Evolutionary conservation across 2,113 vertebrate species (phyloP), one percentile per base, ranked within the genome.

Genomic region (Mola mola): DNA sequence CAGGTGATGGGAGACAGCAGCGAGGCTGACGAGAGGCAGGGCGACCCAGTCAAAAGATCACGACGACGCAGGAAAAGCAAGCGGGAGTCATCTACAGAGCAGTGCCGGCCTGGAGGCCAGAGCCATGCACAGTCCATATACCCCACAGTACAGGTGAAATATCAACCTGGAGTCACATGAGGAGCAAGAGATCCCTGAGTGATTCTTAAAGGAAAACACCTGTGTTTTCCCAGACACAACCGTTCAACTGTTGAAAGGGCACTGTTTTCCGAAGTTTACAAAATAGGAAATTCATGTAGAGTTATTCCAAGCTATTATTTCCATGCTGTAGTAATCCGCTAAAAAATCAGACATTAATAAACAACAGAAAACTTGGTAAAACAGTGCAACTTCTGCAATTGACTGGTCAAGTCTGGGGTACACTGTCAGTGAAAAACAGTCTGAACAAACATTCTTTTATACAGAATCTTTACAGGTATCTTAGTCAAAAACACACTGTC

Each of bases 1-100:
- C 90, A 94, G 86, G 72, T 92, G 37, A 83, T 86, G 19, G 88
- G 87, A 0, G 96, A 98, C 85, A 98, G 95, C 89, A 99, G 96
- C 0, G 95, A 95, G 57, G 89, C 92, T 0, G 96, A 97, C 63
- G 94, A 96, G 50, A 67, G 68, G 21, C 87, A 82, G 33, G 90
- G 59, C 0, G 76, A 92, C 9, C 73, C 85, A 1, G 86, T 94
- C 49, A 90, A 89, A 74, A 89, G 89, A 58, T 93, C 94, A 1
- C 88, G 91, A 58, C 82, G 91, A 22, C 94, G 95, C 87, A 93
- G 92, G 57, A 93, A 93, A 74, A 92, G 66, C 86, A 95, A 92
- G 53, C 70, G 29, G 0, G 76, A 86, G 46, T 81, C 89, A 0
- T 88, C 90, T 0, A 87, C 89, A 12, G 95, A 95, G 29, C 72